Percentiles rank a stretch among this genome's conserved stretches.
Conservation (phyloP, 2,113 vertebrate genomes). For the Sinocyclocheilus grahami region DNA sequence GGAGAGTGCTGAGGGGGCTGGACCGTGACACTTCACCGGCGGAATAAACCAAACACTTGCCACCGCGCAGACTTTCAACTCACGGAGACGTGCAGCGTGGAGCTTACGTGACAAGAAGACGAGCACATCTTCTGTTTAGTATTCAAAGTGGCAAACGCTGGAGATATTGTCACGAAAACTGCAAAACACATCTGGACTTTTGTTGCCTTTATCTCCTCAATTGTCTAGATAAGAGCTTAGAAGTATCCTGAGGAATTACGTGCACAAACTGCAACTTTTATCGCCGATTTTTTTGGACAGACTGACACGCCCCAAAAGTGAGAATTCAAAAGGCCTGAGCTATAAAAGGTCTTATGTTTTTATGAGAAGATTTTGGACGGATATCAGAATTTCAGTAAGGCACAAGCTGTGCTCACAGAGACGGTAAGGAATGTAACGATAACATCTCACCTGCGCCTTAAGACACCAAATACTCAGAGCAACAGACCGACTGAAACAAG, state of each 20-base stretch:
- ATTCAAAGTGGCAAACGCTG: slow-evolving; percentile 5
- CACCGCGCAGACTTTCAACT: slow-evolving; percentile 28
- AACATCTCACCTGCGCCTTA: slow-evolving; percentile 62
- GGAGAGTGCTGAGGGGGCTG: slow-evolving; percentile 12
- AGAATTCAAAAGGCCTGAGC: slow-evolving; percentile 38
- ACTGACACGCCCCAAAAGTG: slow-evolving; percentile 34
- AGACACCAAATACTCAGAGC: slow-evolving; percentile 46
- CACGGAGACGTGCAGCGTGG: not conserved
- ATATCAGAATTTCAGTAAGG: slow-evolving; percentile 43
- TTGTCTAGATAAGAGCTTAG: slow-evolving; percentile 37
- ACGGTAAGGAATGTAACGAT: slow-evolving; percentile 67
- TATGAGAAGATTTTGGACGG: slow-evolving; percentile 41
- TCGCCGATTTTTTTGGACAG: not conserved
- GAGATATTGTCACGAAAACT: slow-evolving; percentile 26
- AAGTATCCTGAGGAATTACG: slow-evolving; percentile 11
- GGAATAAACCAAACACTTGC: slow-evolving; percentile 53
- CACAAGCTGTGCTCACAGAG: slow-evolving; percentile 51
- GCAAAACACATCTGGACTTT: slow-evolving; percentile 17
- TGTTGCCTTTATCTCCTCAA: slow-evolving; percentile 26
- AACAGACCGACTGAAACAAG: slow-evolving; percentile 12
- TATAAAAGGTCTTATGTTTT: slow-evolving; percentile 44
- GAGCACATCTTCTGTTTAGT: slow-evolving; percentile 1
- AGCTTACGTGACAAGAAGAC: slow-evolving; percentile 42
- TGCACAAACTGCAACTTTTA: slow-evolving; percentile 14
- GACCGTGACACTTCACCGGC: slow-evolving; percentile 27